A percentile compares a stretch with the other conserved stretches of the same genome.
phyloP scores from a whole-genome alignment of 2,797 vertebrate genomes.

The Enteromius fasciolatus region DNA sequence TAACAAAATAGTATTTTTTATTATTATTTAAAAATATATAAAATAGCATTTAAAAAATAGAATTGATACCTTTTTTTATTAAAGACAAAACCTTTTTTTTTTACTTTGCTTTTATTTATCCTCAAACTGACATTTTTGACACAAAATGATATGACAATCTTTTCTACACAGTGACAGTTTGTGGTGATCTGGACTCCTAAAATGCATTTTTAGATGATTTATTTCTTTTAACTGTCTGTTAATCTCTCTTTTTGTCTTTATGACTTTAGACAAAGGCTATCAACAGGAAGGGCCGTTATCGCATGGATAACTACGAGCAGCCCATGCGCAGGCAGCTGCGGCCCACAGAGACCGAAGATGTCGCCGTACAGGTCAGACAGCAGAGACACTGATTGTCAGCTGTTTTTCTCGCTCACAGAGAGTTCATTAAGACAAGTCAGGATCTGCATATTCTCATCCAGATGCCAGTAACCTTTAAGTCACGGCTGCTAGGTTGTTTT shows the following conservation, averaged over 20 bases:
- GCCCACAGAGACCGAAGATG: conserved; percentile 85
- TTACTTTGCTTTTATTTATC: neutral
- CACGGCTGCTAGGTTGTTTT: conserved; percentile 35
- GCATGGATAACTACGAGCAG: conserved; percentile 91
- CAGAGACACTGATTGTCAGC: conserved; percentile 47
- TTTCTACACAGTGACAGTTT: neutral
- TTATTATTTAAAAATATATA: too few species aligned
- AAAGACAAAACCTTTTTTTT: neutral
- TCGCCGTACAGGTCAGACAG: conserved; percentile 89
- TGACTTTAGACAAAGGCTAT: conserved; percentile 86
- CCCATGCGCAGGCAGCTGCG: conserved; percentile 79
- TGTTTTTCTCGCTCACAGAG: conserved; percentile 31
- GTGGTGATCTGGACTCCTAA: neutral
- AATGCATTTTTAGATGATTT: neutral
- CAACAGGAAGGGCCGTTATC: conserved; percentile 93
- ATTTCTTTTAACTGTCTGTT: neutral
- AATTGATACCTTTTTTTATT: neutral
- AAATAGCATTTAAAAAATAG: too few species aligned
- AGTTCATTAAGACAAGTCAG: conserved; percentile 45
- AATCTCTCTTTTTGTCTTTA: conserved; percentile 12
- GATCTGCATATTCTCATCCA: conserved; percentile 58
- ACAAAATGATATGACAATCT: neutral
- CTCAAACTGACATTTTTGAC: neutral
- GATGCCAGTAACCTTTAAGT: conserved; percentile 51
- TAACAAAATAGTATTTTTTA: too few species aligned